A percentile compares a stretch with the other conserved stretches of the same genome.
Evolutionary conservation across 2,888 invertebrate species (phyloP).

Genomic region (Mimumesa dahlbomi): DNA sequence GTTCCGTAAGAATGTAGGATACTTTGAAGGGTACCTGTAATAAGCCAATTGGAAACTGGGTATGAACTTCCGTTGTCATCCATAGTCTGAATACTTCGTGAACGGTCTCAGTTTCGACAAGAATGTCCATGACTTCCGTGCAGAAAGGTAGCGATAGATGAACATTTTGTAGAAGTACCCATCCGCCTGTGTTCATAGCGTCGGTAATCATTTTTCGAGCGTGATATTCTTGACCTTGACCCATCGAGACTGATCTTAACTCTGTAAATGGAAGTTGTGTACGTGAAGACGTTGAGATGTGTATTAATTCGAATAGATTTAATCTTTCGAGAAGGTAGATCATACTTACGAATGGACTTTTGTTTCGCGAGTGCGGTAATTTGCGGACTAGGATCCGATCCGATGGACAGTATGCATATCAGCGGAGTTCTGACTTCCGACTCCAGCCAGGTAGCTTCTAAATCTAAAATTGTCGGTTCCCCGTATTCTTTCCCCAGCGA

Average conservation of each 20-base stretch:
- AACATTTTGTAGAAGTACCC: conserved; percentile 97
- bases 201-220: conserved; percentile 91
- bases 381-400: conserved; percentile 98
- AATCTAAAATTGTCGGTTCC: conserved; percentile 94
- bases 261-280: conserved; percentile 80
- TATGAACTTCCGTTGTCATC: conserved; percentile 97
- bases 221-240: conserved; percentile 96
- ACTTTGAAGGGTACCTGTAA: conserved; percentile 78
- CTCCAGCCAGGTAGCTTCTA: conserved; percentile 94
- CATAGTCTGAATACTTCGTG: conserved; percentile 93
- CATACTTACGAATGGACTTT: conserved; percentile 88
- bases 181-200: conserved; percentile 90
- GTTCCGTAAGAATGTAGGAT: not conserved
- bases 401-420: conserved; percentile 95
- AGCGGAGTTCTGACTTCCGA: conserved; percentile 94
- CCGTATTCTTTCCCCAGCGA: conserved; percentile 93
- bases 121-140: conserved; percentile 93
- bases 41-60: conserved; percentile 94
- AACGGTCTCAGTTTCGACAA: conserved; percentile 91
- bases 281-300: not conserved
- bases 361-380: conserved; percentile 92
- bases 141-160: conserved; percentile 97
- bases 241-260: conserved; percentile 95
- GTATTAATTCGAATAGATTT: not conserved
- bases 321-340: not conserved